Evolutionary conservation across 2,888 invertebrate genomes (phyloP), one percentile per base, ranked within the genome.

Genomic region (Zhengitettix transpicula): DNA sequence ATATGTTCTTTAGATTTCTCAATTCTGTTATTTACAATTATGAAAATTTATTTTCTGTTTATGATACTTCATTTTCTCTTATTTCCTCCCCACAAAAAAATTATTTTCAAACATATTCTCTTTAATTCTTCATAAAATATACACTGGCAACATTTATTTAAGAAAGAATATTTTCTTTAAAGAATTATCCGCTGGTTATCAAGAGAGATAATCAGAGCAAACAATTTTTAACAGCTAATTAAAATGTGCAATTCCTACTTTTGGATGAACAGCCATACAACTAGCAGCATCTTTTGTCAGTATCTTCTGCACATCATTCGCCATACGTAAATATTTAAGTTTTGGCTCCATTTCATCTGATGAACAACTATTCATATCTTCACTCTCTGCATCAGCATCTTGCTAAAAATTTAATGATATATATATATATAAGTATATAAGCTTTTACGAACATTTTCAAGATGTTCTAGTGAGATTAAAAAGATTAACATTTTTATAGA

Each of bases 211-310:
- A 7, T 28, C 28, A 28, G 2, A 28, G 28, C 7, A 28, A 2
- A 28, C 28, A 28, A 5, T 28, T 28, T 28, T 28, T 28, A 40
- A 56, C 14, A n/a, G 2, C 28, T 28, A 28, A 5, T 28, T 28
- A 28, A 5, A 28, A 2, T 15, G 15, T 12, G 1, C 15, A 53
- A 17, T 10, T 16, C 60, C 41, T n/a, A 89, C 89, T 77, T 95
- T 95, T 10, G 92, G 83, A 74, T 96, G 94, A 53, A 95, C 91
- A 63, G 92, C 89, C 68, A 95, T 87, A 71, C 94, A 95, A 71
- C 91, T 94, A 57, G 92, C 91, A 66, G 88, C 86, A 73, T 90
- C 89, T 69, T 86, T 88, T 69, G 85, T 79, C 42, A 97, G 76
- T 67, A 96, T 93, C 68, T 82, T 82, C 69, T 85, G 81, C 52